Evolutionary conservation across 2,113 vertebrate species (phyloP).

Genomic region (Centropus bengalensis): DNA sequence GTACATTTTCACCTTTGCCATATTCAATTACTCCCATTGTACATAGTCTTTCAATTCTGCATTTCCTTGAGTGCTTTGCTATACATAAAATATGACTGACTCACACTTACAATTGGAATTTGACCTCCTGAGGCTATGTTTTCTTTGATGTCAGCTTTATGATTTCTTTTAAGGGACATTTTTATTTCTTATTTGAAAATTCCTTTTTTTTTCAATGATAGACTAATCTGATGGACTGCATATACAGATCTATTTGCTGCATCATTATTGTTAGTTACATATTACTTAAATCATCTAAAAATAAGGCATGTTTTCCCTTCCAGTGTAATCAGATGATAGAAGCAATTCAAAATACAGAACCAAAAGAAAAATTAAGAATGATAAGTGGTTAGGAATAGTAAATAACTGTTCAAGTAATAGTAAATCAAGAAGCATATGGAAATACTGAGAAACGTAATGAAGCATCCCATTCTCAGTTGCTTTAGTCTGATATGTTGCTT

Average conservation of each 20-base stretch:
- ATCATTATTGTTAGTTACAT: not conserved
- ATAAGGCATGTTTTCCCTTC: not conserved
- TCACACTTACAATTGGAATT: not conserved
- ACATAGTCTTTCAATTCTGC: slow-evolving; percentile 8
- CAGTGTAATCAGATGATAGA: not conserved
- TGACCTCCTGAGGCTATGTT: not conserved
- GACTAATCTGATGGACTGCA: not conserved
- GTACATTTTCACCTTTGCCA: slow-evolving; percentile 1
- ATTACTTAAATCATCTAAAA: not conserved
- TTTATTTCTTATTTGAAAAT: not conserved
- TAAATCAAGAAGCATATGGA: not conserved
- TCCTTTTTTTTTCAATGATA: not conserved
- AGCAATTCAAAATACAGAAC: not conserved
- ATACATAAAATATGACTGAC: slow-evolving; percentile 4
- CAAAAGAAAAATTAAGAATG: not conserved
- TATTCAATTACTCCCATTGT: slow-evolving; percentile 20
- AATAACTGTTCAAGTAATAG: not conserved
- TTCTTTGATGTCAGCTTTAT: not conserved
- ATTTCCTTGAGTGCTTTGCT: slow-evolving; percentile 10
- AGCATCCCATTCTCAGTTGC: not conserved
- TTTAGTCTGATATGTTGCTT: not conserved
- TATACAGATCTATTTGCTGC: not conserved
- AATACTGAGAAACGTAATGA: not conserved
- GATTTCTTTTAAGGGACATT: not conserved
- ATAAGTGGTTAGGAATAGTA: not conserved